Evolutionary conservation across 2,797 vertebrate species (phyloP).

Genomic region (Hydrophis major): DNA sequence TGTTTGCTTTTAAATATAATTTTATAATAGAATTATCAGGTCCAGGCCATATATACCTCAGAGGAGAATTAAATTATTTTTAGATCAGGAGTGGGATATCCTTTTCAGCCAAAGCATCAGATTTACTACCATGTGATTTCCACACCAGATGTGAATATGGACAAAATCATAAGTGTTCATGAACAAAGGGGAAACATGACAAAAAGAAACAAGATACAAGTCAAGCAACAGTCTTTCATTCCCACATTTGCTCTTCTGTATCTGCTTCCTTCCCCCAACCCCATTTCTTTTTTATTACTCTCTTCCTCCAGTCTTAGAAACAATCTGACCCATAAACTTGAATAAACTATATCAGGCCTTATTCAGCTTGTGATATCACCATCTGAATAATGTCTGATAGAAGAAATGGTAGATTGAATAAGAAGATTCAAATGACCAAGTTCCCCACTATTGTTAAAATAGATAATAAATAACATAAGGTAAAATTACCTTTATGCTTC

Average conservation of each 20-base stretch:
- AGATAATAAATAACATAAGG: neutral
- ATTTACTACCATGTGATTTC: neutral
- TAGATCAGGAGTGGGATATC: neutral
- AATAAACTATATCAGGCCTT: too few relatives aligned
- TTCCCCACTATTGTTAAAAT: neutral
- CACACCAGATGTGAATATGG: neutral
- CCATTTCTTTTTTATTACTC: neutral
- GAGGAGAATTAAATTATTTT: neutral
- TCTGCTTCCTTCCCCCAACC: neutral
- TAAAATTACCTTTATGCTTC: neutral
- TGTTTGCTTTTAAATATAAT: neutral
- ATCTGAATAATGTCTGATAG: too few relatives aligned
- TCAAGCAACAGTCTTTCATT: neutral
- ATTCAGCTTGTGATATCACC: too few relatives aligned
- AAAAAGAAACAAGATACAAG: neutral
- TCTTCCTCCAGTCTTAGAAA: neutral
- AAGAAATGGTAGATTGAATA: neutral
- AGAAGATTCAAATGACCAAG: neutral
- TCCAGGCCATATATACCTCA: neutral
- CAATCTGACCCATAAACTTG: neutral
- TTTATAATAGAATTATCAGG: neutral
- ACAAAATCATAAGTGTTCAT: neutral
- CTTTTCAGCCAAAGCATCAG: neutral
- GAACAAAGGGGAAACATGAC: neutral
- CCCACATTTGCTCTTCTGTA: neutral